Conservation (phyloP, 2,888 invertebrate species). For the Andrena bicolor region DNA sequence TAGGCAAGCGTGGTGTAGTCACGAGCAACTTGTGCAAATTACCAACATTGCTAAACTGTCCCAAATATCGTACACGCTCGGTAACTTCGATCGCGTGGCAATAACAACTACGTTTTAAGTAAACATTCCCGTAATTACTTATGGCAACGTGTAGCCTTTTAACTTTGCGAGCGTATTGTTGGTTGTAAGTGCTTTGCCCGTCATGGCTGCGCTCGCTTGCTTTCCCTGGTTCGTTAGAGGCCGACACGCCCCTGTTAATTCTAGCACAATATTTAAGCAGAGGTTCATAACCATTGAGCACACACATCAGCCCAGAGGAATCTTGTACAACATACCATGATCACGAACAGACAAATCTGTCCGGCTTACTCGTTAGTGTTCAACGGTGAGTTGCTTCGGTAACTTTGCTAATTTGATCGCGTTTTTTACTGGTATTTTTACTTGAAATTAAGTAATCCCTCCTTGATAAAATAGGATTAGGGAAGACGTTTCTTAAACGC, state of each 20-base stretch:
- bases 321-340: slow-evolving; percentile 43
- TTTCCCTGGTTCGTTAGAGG: slow-evolving; percentile 71
- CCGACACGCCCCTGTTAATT: slow-evolving; percentile 73
- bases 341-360: slow-evolving; percentile 39
- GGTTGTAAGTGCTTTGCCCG: slow-evolving; percentile 31
- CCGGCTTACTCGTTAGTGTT: slow-evolving; percentile 40
- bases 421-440: background rate
- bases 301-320: slow-evolving; percentile 45
- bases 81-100: slow-evolving; percentile 8
- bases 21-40: background rate
- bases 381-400: slow-evolving; percentile 36
- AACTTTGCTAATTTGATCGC: slow-evolving; percentile 39
- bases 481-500: no score
- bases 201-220: slow-evolving; percentile 56
- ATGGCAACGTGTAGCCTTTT: slow-evolving; percentile 24
- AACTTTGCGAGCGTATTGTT: slow-evolving; percentile 43
- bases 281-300: slow-evolving; percentile 54
- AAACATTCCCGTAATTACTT: slow-evolving; percentile 44
- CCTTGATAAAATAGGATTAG: background rate
- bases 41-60: background rate
- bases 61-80: background rate
- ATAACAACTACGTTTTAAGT: slow-evolving; percentile 25
- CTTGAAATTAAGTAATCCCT: background rate
- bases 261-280: slow-evolving; percentile 74
- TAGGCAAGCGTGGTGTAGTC: background rate